phyloP scores from a whole-genome alignment of 1,140 invertebrate species.

The Brachionus rotundiformis region DNA sequence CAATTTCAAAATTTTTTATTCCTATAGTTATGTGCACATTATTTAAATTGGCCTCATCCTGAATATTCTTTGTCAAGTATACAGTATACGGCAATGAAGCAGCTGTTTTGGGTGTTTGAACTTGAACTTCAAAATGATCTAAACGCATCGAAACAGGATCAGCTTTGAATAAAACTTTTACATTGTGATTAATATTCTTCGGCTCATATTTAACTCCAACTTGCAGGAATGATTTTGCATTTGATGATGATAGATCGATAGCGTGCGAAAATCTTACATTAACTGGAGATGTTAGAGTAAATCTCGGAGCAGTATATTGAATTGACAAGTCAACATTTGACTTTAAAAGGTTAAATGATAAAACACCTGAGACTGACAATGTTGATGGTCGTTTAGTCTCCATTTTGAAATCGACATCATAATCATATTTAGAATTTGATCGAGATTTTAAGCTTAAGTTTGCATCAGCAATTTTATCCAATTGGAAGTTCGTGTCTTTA shows the following conservation, averaged over 20 bases:
- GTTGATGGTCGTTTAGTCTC: neutral
- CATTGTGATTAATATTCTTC: neutral
- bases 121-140: slow-evolving; percentile 15
- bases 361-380: neutral
- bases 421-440: neutral
- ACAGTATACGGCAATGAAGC: neutral
- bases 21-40: neutral
- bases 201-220: neutral
- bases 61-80: neutral
- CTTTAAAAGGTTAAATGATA: neutral
- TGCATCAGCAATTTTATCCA: neutral
- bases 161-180: neutral
- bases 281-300: neutral
- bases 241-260: neutral
- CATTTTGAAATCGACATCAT: slow-evolving; percentile 8
- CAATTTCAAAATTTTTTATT: neutral
- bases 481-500: neutral
- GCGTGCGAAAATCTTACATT: neutral
- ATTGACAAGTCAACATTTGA: slow-evolving; percentile 24
- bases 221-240: neutral
- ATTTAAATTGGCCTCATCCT: neutral
- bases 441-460: neutral
- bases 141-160: neutral
- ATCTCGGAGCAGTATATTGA: neutral
- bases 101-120: neutral